A percentile compares a stretch with the other conserved stretches of the same genome.
These are phyloP conservation scores for Pandemis heparana DNA, from an alignment of 2,888 invertebrate species.

Conservation along the genomic window DNA sequence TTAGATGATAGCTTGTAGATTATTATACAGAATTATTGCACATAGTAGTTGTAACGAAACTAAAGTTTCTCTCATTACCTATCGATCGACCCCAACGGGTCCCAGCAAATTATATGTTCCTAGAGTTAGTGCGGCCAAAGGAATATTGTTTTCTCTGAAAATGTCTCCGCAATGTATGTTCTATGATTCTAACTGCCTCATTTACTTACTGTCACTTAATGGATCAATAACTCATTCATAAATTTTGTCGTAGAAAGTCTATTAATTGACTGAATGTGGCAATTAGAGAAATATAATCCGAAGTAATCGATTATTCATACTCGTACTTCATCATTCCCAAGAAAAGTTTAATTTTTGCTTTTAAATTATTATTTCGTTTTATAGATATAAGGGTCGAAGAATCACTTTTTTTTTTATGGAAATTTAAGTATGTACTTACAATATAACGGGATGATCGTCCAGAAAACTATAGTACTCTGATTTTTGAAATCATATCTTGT, in stretches of 20 bases:
- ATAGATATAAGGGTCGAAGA: too few relatives aligned
- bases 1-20: slow-evolving; percentile 57
- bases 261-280: neutral
- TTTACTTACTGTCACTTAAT: neutral
- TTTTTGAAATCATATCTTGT: too few relatives aligned
- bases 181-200: neutral
- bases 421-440: too few relatives aligned
- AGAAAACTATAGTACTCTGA: too few relatives aligned
- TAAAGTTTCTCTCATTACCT: slow-evolving; percentile 34
- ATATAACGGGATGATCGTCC: too few relatives aligned
- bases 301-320: too few relatives aligned
- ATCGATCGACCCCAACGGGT: slow-evolving; percentile 23
- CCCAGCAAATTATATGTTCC: slow-evolving; percentile 36
- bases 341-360: too few relatives aligned
- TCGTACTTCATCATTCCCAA: too few relatives aligned
- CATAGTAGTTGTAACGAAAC: slow-evolving; percentile 50
- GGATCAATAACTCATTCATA: neutral
- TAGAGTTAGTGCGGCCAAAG: slow-evolving; percentile 36
- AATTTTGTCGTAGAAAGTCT: neutral
- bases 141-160: slow-evolving; percentile 9
- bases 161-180: neutral
- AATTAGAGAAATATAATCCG: neutral
- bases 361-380: too few relatives aligned
- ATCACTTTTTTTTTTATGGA: too few relatives aligned
- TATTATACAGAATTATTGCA: slow-evolving; percentile 62